These are phyloP conservation scores for Urocynchramus pylzowi DNA, from an alignment of 2,113 vertebrate species.

Conservation along the genomic window DNA sequence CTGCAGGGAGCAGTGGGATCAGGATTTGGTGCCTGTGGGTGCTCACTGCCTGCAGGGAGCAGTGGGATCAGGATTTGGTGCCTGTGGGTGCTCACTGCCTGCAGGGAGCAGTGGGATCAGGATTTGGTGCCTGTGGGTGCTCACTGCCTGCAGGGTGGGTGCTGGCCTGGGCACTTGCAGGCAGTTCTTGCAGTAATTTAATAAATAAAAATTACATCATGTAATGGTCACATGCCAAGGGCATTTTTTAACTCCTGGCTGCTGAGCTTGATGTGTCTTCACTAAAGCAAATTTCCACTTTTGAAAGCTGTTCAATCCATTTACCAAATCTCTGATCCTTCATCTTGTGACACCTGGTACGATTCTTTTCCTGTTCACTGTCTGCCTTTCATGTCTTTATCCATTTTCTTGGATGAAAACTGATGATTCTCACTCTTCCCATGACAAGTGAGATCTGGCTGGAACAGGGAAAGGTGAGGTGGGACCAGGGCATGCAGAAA, in stretches of 20 bases:
- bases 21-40: background rate
- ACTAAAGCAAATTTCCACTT: background rate
- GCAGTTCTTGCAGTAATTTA: background rate
- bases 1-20: background rate
- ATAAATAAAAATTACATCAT: background rate
- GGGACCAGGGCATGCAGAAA: background rate
- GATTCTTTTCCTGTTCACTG: background rate
- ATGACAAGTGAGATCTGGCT: background rate
- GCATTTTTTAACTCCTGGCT: background rate
- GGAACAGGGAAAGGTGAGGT: background rate
- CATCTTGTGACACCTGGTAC: rapidly evolving
- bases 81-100: background rate
- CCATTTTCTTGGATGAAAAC: background rate
- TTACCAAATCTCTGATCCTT: background rate
- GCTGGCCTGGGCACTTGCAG: background rate
- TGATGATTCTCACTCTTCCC: background rate
- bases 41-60: background rate
- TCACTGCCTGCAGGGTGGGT: background rate
- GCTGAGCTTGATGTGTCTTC: background rate
- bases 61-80: background rate
- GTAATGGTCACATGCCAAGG: rapidly evolving
- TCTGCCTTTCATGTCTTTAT: background rate
- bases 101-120: background rate
- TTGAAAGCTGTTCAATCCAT: background rate
- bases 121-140: rapidly evolving